Percentiles rank a stretch among this genome's conserved stretches.
Conservation (phyloP, 2,797 vertebrate species). For the Rhodeus uyekii region DNA sequence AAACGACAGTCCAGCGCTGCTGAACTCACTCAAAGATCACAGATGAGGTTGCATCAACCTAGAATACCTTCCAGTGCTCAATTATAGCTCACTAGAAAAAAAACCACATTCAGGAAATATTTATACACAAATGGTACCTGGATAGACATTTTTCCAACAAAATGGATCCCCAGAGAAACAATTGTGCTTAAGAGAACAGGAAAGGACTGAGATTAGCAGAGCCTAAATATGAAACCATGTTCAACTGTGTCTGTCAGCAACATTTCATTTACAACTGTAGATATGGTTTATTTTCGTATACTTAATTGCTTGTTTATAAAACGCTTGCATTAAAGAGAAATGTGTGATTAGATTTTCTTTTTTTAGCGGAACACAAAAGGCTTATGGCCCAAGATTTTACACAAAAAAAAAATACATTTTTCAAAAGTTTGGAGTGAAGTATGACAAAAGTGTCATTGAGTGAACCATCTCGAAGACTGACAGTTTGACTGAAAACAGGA, state of each 20-base stretch:
- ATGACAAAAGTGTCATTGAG: background rate
- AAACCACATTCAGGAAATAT: slow-evolving; percentile 52
- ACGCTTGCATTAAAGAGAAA: background rate
- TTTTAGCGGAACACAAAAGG: background rate
- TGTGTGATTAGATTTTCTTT: background rate
- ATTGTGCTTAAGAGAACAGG: slow-evolving; percentile 11
- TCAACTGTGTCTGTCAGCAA: slow-evolving; percentile 5
- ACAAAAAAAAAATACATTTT: no score
- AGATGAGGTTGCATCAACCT: slow-evolving; percentile 35
- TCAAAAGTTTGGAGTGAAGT: no score
- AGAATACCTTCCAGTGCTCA: slow-evolving; percentile 16
- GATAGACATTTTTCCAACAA: slow-evolving; percentile 46
- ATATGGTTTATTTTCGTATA: background rate
- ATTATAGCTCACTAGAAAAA: slow-evolving; percentile 38
- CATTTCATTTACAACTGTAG: background rate
- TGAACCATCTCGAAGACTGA: background rate
- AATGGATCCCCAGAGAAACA: background rate
- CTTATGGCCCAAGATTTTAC: background rate
- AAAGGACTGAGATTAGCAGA: background rate
- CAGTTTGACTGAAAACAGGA: background rate
- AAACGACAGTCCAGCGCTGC: slow-evolving; percentile 30
- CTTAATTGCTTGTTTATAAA: background rate
- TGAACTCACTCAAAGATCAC: slow-evolving; percentile 12
- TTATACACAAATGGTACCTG: slow-evolving; percentile 33
- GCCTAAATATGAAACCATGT: slow-evolving; percentile 10